These are phyloP conservation scores for Agriopis leucophaearia DNA, from an alignment of 2,888 invertebrate species.

Conservation along the genomic window DNA sequence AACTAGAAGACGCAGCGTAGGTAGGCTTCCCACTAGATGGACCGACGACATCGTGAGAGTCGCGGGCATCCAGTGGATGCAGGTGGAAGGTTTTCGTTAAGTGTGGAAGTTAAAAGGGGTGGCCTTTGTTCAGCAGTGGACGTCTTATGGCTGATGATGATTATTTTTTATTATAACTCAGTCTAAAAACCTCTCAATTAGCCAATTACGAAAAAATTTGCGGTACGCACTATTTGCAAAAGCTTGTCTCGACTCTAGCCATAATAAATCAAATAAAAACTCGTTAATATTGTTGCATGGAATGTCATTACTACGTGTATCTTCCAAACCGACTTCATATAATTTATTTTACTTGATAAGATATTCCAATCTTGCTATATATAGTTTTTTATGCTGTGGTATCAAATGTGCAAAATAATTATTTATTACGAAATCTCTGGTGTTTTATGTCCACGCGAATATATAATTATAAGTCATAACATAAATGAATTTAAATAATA, in stretches of 20 bases:
- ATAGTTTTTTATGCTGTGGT: constrained; percentile 1
- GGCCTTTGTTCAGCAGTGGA: no score
- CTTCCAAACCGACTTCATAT: constrained; percentile 2
- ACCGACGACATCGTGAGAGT: no score
- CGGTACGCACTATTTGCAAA: constrained; percentile 6
- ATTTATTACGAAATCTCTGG: constrained; percentile 4
- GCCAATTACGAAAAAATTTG: neutral
- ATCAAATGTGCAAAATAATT: constrained; percentile 9
- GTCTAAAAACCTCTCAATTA: neutral
- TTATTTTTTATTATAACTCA: neutral
- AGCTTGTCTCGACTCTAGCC: constrained; percentile 5
- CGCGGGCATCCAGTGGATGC: no score
- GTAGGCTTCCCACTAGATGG: no score
- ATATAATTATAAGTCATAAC: neutral
- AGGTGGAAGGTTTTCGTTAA: no score
- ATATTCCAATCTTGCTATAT: neutral
- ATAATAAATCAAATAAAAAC: constrained; percentile 20
- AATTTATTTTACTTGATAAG: constrained; percentile 7
- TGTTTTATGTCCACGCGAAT: constrained; percentile 5
- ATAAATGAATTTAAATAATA: no score
- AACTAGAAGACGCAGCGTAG: no score
- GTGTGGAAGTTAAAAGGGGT: no score
- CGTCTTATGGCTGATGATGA: no score
- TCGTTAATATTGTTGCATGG: constrained; percentile 9
- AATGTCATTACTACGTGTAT: constrained; percentile 1